Percentiles rank a stretch among this genome's conserved stretches.
These are phyloP conservation scores for Aspidapion aeneum DNA, from an alignment of 2,888 invertebrate species.

Conservation along the genomic window DNA sequence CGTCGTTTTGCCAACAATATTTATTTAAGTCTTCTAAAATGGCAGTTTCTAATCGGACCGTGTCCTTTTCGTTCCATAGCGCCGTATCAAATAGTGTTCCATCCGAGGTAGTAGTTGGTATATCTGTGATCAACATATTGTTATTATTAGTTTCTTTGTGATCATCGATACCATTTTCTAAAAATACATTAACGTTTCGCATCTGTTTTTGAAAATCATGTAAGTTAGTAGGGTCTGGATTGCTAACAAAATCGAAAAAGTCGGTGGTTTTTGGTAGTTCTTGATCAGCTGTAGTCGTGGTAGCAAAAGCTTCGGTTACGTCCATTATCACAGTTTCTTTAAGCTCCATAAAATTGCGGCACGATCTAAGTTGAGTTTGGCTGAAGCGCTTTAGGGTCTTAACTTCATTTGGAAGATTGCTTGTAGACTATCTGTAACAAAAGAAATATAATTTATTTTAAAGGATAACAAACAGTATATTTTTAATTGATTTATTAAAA, in stretches of 20 bases:
- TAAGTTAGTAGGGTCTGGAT: conserved; percentile 70
- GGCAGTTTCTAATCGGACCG: conserved; percentile 67
- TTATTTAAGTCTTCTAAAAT: conserved; percentile 83
- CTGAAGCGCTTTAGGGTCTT: no score
- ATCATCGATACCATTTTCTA: conserved; percentile 56
- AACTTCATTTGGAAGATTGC: background rate
- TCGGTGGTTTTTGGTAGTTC: conserved; percentile 83
- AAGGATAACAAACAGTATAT: no score
- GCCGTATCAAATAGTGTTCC: conserved; percentile 44
- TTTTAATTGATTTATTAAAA: no score
- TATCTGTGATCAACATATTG: conserved; percentile 39
- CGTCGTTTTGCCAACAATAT: conserved; percentile 75
- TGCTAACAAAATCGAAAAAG: conserved; percentile 86
- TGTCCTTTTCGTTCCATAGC: conserved; percentile 71
- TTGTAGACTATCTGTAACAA: background rate
- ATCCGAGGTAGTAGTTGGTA: conserved; percentile 48
- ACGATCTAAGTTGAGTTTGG: no score
- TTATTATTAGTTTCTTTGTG: conserved; percentile 57
- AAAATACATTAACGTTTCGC: conserved; percentile 64
- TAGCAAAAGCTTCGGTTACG: conserved; percentile 62
- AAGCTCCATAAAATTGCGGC: conserved; percentile 36
- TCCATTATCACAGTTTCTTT: conserved; percentile 65
- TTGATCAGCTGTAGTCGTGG: conserved; percentile 39
- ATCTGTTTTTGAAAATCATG: conserved; percentile 58
- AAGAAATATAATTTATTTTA: background rate